These are phyloP conservation scores for Chromis chromis DNA, from an alignment of 2,797 vertebrate genomes.

Conservation along the genomic window DNA sequence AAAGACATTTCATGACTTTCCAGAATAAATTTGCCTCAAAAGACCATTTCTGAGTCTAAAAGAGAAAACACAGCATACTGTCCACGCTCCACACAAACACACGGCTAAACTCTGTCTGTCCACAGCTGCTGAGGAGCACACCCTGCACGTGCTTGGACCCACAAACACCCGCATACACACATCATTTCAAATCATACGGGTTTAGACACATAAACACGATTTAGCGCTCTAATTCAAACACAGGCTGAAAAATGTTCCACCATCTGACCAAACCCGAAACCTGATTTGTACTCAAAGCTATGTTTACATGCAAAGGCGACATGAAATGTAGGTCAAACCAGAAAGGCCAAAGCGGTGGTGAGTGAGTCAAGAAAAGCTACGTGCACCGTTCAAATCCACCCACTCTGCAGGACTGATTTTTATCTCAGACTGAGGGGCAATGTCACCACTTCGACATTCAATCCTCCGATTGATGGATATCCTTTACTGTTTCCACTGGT, in stretches of 20 bases:
- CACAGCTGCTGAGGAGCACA: neutral
- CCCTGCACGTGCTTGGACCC: neutral
- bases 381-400: constrained; percentile 13
- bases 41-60: neutral
- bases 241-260: constrained; percentile 43
- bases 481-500: constrained; percentile 20
- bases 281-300: constrained; percentile 35
- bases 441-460: constrained; percentile 21
- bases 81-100: neutral
- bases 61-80: neutral
- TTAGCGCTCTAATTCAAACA: constrained; percentile 38
- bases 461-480: constrained; percentile 43
- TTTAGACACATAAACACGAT: constrained; percentile 35
- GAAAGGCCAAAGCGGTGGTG: constrained; percentile 22
- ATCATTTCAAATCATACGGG: constrained; percentile 13
- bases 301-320: constrained; percentile 52
- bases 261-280: constrained; percentile 26
- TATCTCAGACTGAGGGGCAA: constrained; percentile 31
- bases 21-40: neutral
- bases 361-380: constrained; percentile 33
- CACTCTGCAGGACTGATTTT: constrained; percentile 38
- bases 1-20: constrained; percentile 4
- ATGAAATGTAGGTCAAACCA: constrained; percentile 68
- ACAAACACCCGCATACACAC: constrained; percentile 14
- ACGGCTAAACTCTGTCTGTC: neutral